Base-by-base conservation (phyloP, 2,113 vertebrate species). In the Daphoenositta chrysoptera region DNA sequence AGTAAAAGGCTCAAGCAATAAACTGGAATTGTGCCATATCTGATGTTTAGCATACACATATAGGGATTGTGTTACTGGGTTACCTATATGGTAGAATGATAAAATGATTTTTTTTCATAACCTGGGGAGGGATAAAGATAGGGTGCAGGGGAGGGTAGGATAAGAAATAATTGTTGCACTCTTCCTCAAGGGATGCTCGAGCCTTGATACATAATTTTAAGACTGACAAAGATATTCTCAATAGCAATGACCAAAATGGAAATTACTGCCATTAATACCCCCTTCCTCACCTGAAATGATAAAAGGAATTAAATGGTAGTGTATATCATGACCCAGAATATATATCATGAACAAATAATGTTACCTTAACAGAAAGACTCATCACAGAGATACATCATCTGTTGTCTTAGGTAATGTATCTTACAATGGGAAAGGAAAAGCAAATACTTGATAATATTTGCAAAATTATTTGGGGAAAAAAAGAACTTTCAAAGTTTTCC, bases 71-170 rank as follows among this genome's bases (percentile, higher is more conserved):
- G 18, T 48, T 79, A 60, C 24, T 90, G n/a, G 6, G 7, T 63
- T 90, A 64, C 9, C 6, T 58, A 39, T 27, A 53, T 1, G 0
- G 10, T 30, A 63, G 27, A 92, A 60, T 50, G 27, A 85, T 65
- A 63, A 93, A 69, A 10, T 57, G 37, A 30, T 27, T 65, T 69
- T 51, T 18, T 87, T 72, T 83, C 23, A 66, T 60, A 58, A 71
- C 4, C 10, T 50, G 8, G 4, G 7, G 9, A 15, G 3, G 4
- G 14, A 26, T 20, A 54, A 53, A 7, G 10, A 7, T 5, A 5
- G 3, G 10, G 2, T 40, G 6, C 23, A 61, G 4, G 4, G 21
- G 15, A 40, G 15, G 10, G 6, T 42, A 47, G 9, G 17, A 48
- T 28, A 82, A 61, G 30, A 61, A 79, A 75, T 61, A 56, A 45